phyloP scores from a whole-genome alignment of 2,888 invertebrate species.

The Stenolophus ochropezus region DNA sequence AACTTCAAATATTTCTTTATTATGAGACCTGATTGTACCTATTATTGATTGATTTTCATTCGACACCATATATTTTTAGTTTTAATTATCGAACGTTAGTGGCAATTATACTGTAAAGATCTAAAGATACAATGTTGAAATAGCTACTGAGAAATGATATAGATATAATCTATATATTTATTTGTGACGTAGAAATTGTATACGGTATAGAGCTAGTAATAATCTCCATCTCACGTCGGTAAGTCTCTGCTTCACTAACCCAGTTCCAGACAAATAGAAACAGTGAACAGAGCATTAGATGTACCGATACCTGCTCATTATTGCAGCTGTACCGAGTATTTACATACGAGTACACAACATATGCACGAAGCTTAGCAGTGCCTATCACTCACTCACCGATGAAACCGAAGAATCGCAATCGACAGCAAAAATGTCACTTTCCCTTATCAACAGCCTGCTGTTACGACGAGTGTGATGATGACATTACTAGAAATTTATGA shows the following conservation, averaged over 20 bases:
- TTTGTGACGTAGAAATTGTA: not conserved
- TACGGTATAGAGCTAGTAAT: not conserved
- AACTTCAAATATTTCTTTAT: too few species aligned
- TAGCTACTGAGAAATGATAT: too few species aligned
- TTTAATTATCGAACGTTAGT: too few species aligned
- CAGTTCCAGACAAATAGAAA: slow-evolving; percentile 52
- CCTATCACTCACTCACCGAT: not conserved
- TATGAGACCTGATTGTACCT: too few species aligned
- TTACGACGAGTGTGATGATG: not conserved
- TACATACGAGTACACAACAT: not conserved
- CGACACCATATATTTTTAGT: too few species aligned
- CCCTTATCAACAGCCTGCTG: not conserved
- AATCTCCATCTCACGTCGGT: not conserved
- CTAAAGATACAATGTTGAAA: too few species aligned
- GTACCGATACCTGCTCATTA: slow-evolving; percentile 31
- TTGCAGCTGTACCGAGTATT: not conserved
- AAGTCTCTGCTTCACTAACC: slow-evolving; percentile 47
- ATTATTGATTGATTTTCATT: too few species aligned
- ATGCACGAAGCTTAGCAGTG: not conserved
- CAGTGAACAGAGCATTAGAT: slow-evolving; percentile 18
- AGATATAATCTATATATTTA: too few species aligned
- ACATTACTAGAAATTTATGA: not conserved
- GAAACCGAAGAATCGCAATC: not conserved
- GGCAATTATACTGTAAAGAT: too few species aligned
- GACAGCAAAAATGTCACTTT: not conserved